Conservation (phyloP, 2,888 invertebrate genomes). For the Tenthredo notha region DNA sequence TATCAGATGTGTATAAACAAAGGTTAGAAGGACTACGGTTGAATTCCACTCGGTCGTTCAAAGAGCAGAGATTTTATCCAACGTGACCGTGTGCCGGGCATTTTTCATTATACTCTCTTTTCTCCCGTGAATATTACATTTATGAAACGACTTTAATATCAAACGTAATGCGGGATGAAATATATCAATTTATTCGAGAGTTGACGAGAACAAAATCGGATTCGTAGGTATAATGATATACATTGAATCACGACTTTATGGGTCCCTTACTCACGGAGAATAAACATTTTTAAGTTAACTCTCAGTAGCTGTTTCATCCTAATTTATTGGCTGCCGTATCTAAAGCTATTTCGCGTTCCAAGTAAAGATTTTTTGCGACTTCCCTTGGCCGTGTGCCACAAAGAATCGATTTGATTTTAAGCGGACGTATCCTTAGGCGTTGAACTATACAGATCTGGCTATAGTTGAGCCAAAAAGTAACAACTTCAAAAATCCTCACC, state of each 20-base stretch:
- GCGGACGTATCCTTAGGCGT: constrained; percentile 11
- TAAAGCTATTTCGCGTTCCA: constrained; percentile 16
- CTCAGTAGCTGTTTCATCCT: constrained; percentile 44
- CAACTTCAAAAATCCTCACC: background rate
- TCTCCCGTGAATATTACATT: constrained; percentile 67
- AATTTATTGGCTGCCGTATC: constrained; percentile 43
- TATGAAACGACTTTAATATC: constrained; percentile 57
- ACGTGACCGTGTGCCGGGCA: constrained; percentile 62
- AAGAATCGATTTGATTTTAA: constrained; percentile 43
- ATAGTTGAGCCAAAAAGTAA: background rate
- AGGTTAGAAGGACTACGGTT: constrained; percentile 65
- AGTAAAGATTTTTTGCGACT: constrained; percentile 38
- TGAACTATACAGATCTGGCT: constrained; percentile 2
- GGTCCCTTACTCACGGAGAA: background rate
- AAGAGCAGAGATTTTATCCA: constrained; percentile 65
- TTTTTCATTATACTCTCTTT: constrained; percentile 71
- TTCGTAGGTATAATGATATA: constrained; percentile 20
- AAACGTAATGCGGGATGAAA: constrained; percentile 1
- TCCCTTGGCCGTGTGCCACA: constrained; percentile 36
- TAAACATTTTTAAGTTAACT: constrained; percentile 48
- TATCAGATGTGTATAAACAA: constrained; percentile 72
- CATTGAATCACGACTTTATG: constrained; percentile 11
- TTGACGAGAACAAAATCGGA: constrained; percentile 1
- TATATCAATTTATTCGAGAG: background rate
- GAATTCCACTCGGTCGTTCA: constrained; percentile 65